A percentile compares a stretch with the other conserved stretches of the same genome.
These are phyloP conservation scores for Hypselothyrea guttata DNA, from an alignment of 2,888 invertebrate genomes.

Conservation along the genomic window DNA sequence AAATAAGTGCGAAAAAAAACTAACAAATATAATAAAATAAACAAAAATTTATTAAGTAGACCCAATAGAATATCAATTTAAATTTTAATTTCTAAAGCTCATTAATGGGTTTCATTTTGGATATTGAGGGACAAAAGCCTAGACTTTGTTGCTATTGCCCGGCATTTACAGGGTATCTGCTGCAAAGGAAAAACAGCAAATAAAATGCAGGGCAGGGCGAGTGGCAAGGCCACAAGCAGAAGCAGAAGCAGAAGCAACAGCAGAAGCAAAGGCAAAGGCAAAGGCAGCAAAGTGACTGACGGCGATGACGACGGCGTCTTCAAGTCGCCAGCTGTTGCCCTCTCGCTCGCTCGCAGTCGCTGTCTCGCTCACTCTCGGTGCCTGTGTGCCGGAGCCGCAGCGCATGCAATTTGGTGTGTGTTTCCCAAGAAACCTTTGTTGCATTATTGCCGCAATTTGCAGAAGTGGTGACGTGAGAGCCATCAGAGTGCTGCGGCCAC, in stretches of 20 bases:
- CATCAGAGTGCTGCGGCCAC: constrained; percentile 70
- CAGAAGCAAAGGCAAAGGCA: background rate
- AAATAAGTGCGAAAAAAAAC: too few species aligned
- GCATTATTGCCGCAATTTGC: constrained; percentile 75
- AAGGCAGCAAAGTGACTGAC: constrained; percentile 51
- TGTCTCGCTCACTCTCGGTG: background rate
- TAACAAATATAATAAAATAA: too few species aligned
- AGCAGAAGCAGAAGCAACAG: constrained; percentile 16
- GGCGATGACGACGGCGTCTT: constrained; percentile 45
- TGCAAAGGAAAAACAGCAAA: constrained; percentile 34
- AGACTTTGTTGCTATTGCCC: background rate
- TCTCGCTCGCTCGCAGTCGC: background rate
- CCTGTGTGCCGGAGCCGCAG: constrained; percentile 21
- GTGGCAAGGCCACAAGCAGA: constrained; percentile 3
- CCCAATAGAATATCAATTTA: too few species aligned
- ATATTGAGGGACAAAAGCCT: too few species aligned
- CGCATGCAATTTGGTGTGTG: constrained; percentile 74
- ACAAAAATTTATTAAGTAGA: too few species aligned
- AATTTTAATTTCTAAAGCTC: too few species aligned
- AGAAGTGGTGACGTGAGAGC: constrained; percentile 74
- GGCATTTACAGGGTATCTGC: constrained; percentile 13
- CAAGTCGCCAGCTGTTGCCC: constrained; percentile 47
- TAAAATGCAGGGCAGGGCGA: constrained; percentile 52
- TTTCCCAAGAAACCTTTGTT: constrained; percentile 75
- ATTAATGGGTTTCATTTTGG: too few species aligned